Evolutionary conservation across 2,888 invertebrate species (phyloP), one percentile per base, ranked within the genome.

Genomic region (Tenthredo distinguenda): DNA sequence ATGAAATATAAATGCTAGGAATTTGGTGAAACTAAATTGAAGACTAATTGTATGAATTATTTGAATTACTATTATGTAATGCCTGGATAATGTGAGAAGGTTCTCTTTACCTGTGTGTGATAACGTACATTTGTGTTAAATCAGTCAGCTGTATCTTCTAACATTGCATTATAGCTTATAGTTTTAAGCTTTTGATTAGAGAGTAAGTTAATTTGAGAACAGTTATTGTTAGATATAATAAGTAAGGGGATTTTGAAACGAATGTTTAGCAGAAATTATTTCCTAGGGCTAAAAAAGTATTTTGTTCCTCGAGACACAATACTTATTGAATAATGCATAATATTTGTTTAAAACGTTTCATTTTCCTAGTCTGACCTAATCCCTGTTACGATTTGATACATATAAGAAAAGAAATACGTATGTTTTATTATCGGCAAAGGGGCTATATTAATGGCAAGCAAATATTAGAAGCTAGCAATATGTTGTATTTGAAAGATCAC

Each of bases 401-500:
- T n/a, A 40, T 74, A 12, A 34, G 1, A 34, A 34, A 43, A 43
- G 4, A 12, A 40, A 21, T 15, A 26, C 12, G 5, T 43, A 26
- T 74, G 10, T 74, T n/a, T 74, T 43, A 15, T 43, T 43, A 21
- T 55, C 55, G 34, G 4, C 77, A 50, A 77, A 50, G 55, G 34
- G 76, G 47, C 47, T 76, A 76, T 37, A 58, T 34, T 62, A 26
- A n/a, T 37, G 40, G 40, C 81, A 43, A 62, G 47, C 81, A 81
- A 81, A 62, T 62, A 62, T n/a, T 62, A 65, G 76, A 86, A 87
- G 87, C 87, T 87, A 88, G 86, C 87, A 85, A 79, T 87, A 85
- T 87, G 85, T 87, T 88, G 84, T 88, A 85, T 82, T 87, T 47
- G 82, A 40, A 77, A 84, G 84, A 84, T 68, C 84, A 84, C 87